These are phyloP conservation scores for Mionectes macconnelli DNA, from an alignment of 2,113 vertebrate species.

Conservation along the genomic window DNA sequence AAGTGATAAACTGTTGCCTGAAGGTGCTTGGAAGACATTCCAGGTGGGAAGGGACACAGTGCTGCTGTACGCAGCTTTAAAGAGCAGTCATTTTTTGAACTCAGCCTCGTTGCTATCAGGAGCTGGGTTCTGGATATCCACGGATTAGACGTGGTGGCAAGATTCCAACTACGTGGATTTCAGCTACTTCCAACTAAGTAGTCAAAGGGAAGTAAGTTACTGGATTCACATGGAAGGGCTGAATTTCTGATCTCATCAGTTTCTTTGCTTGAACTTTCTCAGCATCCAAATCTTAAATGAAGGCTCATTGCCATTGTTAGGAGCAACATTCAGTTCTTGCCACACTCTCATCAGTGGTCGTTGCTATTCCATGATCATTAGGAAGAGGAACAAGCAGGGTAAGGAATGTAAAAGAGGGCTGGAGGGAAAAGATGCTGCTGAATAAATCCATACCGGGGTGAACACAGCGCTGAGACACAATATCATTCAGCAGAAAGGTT, in stretches of 20 bases:
- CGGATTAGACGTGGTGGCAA: neutral
- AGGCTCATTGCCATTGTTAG: neutral
- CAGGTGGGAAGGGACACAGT: neutral
- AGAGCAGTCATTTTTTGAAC: neutral
- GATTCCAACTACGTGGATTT: neutral
- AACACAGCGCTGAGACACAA: neutral
- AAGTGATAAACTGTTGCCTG: neutral
- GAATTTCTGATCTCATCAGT: constrained; percentile 10
- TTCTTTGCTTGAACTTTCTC: neutral
- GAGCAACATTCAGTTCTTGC: neutral
- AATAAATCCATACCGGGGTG: neutral
- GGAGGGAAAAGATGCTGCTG: constrained; percentile 27
- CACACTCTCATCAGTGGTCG: neutral
- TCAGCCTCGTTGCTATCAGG: neutral
- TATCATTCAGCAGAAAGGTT: neutral
- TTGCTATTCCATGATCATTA: neutral
- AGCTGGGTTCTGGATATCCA: neutral
- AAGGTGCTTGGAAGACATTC: neutral
- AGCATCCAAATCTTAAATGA: neutral
- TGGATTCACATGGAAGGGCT: neutral
- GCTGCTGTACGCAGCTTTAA: neutral
- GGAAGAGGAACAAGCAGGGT: neutral
- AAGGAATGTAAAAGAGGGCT: neutral
- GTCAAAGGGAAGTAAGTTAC: neutral
- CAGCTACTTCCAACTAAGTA: too few relatives aligned